phyloP scores from a whole-genome alignment of 1,140 invertebrate genomes.

The Ericerus pela region DNA sequence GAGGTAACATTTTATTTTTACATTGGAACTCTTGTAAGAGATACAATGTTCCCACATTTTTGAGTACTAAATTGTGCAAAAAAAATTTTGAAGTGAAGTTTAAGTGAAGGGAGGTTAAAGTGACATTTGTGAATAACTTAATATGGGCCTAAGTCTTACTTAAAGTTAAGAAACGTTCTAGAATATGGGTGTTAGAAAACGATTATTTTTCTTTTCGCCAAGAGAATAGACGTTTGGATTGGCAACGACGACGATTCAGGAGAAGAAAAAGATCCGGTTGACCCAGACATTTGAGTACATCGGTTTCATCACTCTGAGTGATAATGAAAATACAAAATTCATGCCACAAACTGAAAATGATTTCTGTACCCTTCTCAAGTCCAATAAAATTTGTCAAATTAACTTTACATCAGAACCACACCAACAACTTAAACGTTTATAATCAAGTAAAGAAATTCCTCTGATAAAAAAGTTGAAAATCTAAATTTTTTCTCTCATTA shows the following conservation, averaged over 20 bases:
- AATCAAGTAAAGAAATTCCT: constrained; percentile 51
- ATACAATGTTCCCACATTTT: no score
- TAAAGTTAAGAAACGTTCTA: no score
- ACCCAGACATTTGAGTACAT: constrained; percentile 45
- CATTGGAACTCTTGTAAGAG: no score
- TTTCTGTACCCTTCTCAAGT: constrained; percentile 44
- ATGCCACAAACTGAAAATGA: constrained; percentile 74
- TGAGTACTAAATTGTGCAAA: no score
- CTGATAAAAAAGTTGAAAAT: neutral
- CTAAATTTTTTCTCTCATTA: constrained; percentile 2
- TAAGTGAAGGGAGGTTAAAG: no score
- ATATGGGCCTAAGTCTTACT: no score
- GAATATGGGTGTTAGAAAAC: no score
- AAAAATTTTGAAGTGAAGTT: no score
- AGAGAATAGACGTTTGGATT: constrained; percentile 36
- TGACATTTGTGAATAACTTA: no score
- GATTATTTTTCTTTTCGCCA: constrained; percentile 27
- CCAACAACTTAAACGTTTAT: constrained; percentile 51
- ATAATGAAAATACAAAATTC: constrained; percentile 61
- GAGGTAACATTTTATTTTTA: no score
- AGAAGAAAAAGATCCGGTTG: constrained; percentile 26
- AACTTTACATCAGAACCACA: constrained; percentile 63
- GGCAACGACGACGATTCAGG: constrained; percentile 33
- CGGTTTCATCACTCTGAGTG: constrained; percentile 64
- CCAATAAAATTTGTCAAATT: constrained; percentile 69